Percentiles rank a stretch among this genome's conserved stretches.
Evolutionary conservation across 2,113 vertebrate genomes (phyloP).

Genomic region (cattle (Bos taurus)): DNA sequence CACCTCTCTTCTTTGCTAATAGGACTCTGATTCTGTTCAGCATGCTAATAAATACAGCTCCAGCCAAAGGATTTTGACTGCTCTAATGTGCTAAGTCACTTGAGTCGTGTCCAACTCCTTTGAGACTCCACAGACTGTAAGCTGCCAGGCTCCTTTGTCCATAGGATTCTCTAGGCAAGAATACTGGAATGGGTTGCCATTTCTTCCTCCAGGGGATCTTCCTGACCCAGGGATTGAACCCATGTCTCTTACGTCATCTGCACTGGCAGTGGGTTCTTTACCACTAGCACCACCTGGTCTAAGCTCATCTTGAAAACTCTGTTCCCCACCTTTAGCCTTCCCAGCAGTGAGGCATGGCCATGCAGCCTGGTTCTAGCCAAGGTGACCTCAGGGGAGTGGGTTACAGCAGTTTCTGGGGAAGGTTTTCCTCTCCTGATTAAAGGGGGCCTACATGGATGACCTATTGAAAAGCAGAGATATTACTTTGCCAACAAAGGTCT

Average conservation of each 20-base stretch:
- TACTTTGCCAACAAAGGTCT: no score
- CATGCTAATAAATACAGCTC: background rate
- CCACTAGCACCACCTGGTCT: background rate
- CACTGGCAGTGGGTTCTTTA: background rate
- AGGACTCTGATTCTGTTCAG: background rate
- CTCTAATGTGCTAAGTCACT: background rate
- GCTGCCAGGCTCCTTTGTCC: background rate
- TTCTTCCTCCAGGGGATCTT: background rate
- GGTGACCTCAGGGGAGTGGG: background rate
- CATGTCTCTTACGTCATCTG: background rate
- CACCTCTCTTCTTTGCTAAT: background rate
- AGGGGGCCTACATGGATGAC: background rate
- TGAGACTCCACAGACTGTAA: background rate
- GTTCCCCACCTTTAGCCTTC: background rate
- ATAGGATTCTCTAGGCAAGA: background rate
- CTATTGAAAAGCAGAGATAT: background rate
- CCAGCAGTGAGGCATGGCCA: background rate
- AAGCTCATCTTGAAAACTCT: background rate
- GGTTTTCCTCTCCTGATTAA: background rate
- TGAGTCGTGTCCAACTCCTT: background rate
- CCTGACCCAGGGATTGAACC: background rate
- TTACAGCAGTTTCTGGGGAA: background rate
- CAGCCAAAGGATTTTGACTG: background rate
- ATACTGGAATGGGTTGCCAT: background rate
- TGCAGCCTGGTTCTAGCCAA: background rate